Evolutionary conservation across 2,888 invertebrate species (phyloP), one percentile per base, ranked within the genome.

Genomic region (Melinaea menophilus): DNA sequence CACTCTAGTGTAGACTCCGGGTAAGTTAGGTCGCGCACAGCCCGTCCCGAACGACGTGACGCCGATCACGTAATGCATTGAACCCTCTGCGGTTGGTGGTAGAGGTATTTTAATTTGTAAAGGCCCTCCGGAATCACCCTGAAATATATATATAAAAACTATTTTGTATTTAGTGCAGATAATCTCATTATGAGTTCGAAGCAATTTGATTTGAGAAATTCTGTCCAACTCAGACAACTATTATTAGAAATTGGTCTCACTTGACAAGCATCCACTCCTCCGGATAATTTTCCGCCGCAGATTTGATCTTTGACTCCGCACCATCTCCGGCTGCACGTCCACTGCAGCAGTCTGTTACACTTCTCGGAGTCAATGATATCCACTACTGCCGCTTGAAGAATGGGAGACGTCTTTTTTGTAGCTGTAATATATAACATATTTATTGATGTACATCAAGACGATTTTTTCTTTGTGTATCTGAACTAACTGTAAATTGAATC

Each of bases 101-200:
- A 84, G 65, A 1, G 69, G 66, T 3, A 80, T 78, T 47, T 75
- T 73, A 22, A 92, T 78, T 73, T 92, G 88, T 3, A 95, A 82
- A 0, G 95, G 95, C 2, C 95, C 94, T 13, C 95, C 95, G 3
- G 94, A 94, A 80, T 95, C 95, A 58, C 95, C 95, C 93, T 94
- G 79, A 2, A 64, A 7, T 48, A 31, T n/a, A 59, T 55, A 22
- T 46, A 13, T 31, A 45, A n/a, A 51, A 12, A 46, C 4, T 46
- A 2, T 7, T 12, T n/a, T 46, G 12, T 22, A 46, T n/a, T 4
- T 46, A 46, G 11, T 9, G n/a, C n/a, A 46, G 12, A 46, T 1
- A 46, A 46, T n/a, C 11, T 3, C 12, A 46, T 46, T 11, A 46
- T 4, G 12, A 22, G 22, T 22, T 22, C 1, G 22, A 22, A 22